Evolutionary conservation across 2,113 vertebrate species (phyloP).

Genomic region (Cricetomys ansorgei): DNA sequence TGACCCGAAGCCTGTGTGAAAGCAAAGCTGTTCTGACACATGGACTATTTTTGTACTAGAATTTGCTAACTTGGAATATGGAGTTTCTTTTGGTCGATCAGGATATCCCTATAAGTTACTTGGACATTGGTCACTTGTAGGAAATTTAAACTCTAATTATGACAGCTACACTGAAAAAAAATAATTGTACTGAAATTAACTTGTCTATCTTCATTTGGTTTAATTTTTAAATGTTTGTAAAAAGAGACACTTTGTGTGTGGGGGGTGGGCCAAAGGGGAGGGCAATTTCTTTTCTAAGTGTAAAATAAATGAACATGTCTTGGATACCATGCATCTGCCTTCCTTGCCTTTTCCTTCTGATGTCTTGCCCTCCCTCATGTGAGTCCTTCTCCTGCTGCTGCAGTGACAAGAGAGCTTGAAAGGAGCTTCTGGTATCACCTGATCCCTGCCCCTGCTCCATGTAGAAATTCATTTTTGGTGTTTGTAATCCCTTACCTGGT

Average conservation of each 20-base stretch:
- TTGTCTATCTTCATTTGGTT: slow-evolving; percentile 88
- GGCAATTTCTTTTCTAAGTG: slow-evolving; percentile 90
- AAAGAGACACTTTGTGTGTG: slow-evolving; percentile 84
- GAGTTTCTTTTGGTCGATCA: slow-evolving; percentile 88
- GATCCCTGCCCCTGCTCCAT: too few relatives aligned
- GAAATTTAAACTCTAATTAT: slow-evolving; percentile 86
- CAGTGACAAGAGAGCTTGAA: neutral
- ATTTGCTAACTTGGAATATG: slow-evolving; percentile 91
- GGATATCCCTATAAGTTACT: slow-evolving; percentile 85
- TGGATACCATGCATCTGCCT: slow-evolving; percentile 84
- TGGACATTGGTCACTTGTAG: slow-evolving; percentile 85
- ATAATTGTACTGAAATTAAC: slow-evolving; percentile 90
- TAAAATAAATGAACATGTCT: slow-evolving; percentile 89
- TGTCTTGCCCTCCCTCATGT: neutral
- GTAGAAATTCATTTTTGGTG: neutral
- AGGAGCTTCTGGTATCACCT: neutral
- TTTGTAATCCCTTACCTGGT: neutral
- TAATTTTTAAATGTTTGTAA: slow-evolving; percentile 96
- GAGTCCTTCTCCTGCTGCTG: neutral
- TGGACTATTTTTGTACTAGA: slow-evolving; percentile 92
- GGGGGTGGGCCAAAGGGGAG: slow-evolving; percentile 69
- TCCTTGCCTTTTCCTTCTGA: slow-evolving; percentile 57
- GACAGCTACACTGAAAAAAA: slow-evolving; percentile 86
- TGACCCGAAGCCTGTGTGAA: slow-evolving; percentile 49
- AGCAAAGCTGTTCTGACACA: slow-evolving; percentile 87